Base-by-base conservation (phyloP, 2,113 vertebrate species). In the Oophaga pumilio region DNA sequence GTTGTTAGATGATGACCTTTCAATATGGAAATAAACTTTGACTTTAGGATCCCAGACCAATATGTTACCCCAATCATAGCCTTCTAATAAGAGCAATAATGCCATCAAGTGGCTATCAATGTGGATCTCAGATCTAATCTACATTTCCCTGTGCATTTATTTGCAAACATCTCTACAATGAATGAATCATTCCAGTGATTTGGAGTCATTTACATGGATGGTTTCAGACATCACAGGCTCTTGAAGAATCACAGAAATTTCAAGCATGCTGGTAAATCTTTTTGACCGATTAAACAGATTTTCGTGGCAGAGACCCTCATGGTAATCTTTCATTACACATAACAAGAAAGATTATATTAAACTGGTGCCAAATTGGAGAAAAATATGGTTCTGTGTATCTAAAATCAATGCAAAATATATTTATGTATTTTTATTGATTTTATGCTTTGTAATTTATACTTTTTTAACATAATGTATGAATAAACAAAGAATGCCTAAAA, bases 231-330 rank as follows among this genome's bases (percentile, higher is more conserved):
- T 24, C 64, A 68, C n/a, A 13, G 24, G 64, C 64, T 68, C 64
- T 68, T 68, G 64, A 68, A 68, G 3, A 43, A 43, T 68, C n/a
- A 68, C 64, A 68, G 10, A 68, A 68, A 68, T 68, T 68, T 68
- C 64, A 26, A 68, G 64, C 64, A 68, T 68, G n/a, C 64, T 68
- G 64, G 64, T 68, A 68, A 68, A 68, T 68, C n/a, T 24, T 68
- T 68, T 24, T 66, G 64, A 66, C 64, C 64, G 64, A 66, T 66
- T 66, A 66, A 66, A 66, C n/a, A 66, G 64, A 66, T 66, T 24
- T 66, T 66, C n/a, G 10, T 66, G 64, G 22, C 22, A 11, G 64
- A 66, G 64, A 66, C n/a, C 8, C 64, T 24, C 24, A 66, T 24
- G n/a, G 10, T 66, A 24, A 66, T 24, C 22, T 66, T 66, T 66